phyloP scores from a whole-genome alignment of 2,888 invertebrate species.

The Epirrhoe tristata region DNA sequence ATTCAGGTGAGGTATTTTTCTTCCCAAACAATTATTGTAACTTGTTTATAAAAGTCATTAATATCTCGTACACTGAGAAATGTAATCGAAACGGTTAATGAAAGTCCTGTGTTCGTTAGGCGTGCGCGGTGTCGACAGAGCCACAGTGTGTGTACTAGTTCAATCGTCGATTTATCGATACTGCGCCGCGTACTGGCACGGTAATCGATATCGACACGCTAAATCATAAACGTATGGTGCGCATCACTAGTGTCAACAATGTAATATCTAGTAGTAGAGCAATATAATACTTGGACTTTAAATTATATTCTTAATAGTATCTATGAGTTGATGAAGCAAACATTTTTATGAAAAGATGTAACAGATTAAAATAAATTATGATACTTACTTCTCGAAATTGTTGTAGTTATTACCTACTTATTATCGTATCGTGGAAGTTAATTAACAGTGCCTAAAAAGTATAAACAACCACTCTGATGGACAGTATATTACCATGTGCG shows the following conservation, averaged over 20 bases:
- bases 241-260: slow-evolving; percentile 54
- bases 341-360: too few species aligned
- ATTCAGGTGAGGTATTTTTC: slow-evolving; percentile 51
- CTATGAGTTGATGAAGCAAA: too few species aligned
- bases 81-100: slow-evolving; percentile 71
- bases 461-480: too few species aligned
- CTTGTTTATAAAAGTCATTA: slow-evolving; percentile 74
- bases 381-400: too few species aligned
- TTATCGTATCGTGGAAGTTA: too few species aligned
- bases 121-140: slow-evolving; percentile 55
- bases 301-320: neutral
- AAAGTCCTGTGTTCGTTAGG: slow-evolving; percentile 70
- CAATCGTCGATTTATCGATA: slow-evolving; percentile 64
- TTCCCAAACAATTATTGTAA: slow-evolving; percentile 63
- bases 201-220: slow-evolving; percentile 71
- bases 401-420: too few species aligned
- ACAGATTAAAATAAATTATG: too few species aligned
- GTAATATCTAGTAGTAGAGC: neutral
- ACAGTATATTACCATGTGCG: too few species aligned
- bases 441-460: too few species aligned
- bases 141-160: slow-evolving; percentile 24
- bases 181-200: slow-evolving; percentile 55
- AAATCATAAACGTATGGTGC: slow-evolving; percentile 56
- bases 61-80: slow-evolving; percentile 63
- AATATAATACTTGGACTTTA: neutral